Evolutionary conservation across 2,888 invertebrate species (phyloP), one percentile per base, ranked within the genome.

Genomic region (Athrips mouffetella): DNA sequence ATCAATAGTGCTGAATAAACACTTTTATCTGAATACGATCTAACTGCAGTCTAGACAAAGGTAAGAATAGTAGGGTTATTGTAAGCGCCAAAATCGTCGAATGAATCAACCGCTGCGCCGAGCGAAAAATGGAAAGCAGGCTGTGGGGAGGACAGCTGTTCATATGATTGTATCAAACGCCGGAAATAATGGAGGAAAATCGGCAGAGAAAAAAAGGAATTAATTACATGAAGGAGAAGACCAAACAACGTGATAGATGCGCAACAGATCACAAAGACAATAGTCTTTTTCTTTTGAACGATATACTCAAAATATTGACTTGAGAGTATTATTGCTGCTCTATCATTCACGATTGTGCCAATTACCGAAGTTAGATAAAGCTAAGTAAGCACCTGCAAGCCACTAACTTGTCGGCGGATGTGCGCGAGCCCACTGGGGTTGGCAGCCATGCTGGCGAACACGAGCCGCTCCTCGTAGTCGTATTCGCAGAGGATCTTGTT

Each of bases 401-500:
- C 93, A 84, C 92, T 93, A 88, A 94, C 94, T 91, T 94, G 94
- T 85, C 94, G 91, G 87, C 94, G 91, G 84, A 96, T 94, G 84
- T 96, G 96, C 50, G 96, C 94, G 72, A 96, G 89, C 60, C 95
- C 95, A 70, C 93, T 94, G 53, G 96, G 95, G 80, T 94, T 94
- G 76, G 94, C 93, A 6, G 95, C 94, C 93, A 96, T 94, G 77
- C 94, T 95, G 45, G 96, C 96, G 76, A 96, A 96, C 67, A 96
- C 94, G 82, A 96, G 91, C 65, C 96, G 86, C 81, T 97, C 97
- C 73, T 97, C 96, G 81, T 97, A 97, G 86, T 97, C 97, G 85
- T 96, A 96, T 82, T 97, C 96, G 89, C 97, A 97, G 40, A 97
- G 91, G 65, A 97, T 96, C 90, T 96, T 96, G 89, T 97, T 97